A percentile compares a stretch with the other conserved stretches of the same genome.
These are phyloP conservation scores for Drosophila rhopaloa DNA, from an alignment of 1,140 invertebrate species.

Conservation along the genomic window DNA sequence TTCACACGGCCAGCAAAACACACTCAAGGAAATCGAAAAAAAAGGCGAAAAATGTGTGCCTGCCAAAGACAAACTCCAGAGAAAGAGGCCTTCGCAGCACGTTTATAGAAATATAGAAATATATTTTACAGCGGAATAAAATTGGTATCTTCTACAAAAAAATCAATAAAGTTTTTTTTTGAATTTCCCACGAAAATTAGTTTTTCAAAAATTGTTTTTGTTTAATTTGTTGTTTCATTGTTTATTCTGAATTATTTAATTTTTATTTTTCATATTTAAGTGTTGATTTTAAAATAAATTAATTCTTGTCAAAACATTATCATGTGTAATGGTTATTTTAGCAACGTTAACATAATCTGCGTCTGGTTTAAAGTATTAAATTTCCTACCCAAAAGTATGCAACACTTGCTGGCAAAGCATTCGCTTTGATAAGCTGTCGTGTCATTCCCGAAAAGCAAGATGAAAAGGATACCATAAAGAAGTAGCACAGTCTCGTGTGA, in stretches of 20 bases:
- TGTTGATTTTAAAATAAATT: too few species aligned
- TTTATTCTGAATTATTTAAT: too few species aligned
- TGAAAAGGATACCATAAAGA: constrained; percentile 45
- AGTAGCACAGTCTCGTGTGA: constrained; percentile 13
- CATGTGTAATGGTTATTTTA: too few species aligned
- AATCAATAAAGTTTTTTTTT: too few species aligned
- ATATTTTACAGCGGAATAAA: too few species aligned
- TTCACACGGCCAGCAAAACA: constrained; percentile 62
- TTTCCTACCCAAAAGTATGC: constrained; percentile 13
- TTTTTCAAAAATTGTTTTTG: too few species aligned
- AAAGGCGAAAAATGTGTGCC: background rate
- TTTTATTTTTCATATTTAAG: too few species aligned
- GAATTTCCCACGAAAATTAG: too few species aligned
- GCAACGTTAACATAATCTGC: too few species aligned
- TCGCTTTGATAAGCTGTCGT: constrained; percentile 17
- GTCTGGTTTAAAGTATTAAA: background rate
- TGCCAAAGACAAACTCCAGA: constrained; percentile 10
- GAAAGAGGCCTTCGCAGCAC: background rate
- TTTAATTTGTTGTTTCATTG: too few species aligned
- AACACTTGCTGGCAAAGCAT: constrained; percentile 2
- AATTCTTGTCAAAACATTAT: too few species aligned
- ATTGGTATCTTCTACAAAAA: too few species aligned
- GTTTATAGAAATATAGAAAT: background rate
- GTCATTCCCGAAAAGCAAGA: constrained; percentile 10
- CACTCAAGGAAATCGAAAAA: constrained; percentile 27